These are phyloP conservation scores for Tinea pellionella DNA, from an alignment of 2,888 invertebrate genomes.

Conservation along the genomic window DNA sequence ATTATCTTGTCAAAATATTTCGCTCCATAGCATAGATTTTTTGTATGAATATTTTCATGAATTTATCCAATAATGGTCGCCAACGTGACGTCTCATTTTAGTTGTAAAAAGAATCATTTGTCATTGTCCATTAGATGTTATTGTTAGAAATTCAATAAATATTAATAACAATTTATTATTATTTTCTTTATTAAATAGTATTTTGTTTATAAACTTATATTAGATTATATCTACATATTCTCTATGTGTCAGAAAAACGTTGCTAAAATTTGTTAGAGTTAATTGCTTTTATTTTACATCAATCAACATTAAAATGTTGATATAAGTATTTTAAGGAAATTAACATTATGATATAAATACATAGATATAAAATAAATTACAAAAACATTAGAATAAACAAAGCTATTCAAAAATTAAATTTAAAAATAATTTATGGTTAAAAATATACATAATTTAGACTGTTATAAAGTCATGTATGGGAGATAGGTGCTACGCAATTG, in stretches of 20 bases:
- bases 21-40: constrained; percentile 33
- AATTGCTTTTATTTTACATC: no score
- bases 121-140: constrained; percentile 63
- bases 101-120: constrained; percentile 54
- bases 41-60: constrained; percentile 47
- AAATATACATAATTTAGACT: not conserved
- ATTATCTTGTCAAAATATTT: constrained; percentile 69
- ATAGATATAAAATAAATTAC: no score
- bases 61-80: constrained; percentile 49
- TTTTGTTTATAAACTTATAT: no score
- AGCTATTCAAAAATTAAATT: not conserved
- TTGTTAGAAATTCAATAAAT: constrained; percentile 33
- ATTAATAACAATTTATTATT: not conserved
- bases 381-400: no score
- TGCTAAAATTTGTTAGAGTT: no score
- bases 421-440: not conserved
- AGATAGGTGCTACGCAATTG: constrained; percentile 5
- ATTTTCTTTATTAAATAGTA: not conserved
- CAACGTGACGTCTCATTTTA: constrained; percentile 55
- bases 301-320: no score
- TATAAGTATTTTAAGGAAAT: no score
- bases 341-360: no score
- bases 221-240: no score
- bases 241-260: no score
- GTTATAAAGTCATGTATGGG: not conserved